A percentile compares a stretch with the other conserved stretches of the same genome.
These are phyloP conservation scores for Tonatia bakeri DNA, from an alignment of 2,113 vertebrate genomes.

Conservation along the genomic window DNA sequence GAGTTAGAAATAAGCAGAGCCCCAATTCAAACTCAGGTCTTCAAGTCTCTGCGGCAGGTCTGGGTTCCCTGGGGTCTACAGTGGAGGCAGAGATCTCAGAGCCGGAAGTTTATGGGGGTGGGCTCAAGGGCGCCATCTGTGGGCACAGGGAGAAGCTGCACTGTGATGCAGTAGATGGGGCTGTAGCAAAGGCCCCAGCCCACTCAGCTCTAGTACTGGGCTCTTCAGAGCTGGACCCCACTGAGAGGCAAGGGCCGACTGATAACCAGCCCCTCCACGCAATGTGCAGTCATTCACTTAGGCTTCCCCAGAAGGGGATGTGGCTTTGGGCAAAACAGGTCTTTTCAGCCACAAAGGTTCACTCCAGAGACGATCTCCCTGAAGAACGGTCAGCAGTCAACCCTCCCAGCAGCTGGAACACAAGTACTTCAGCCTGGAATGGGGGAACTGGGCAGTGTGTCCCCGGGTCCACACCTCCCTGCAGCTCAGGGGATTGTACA, in stretches of 20 bases:
- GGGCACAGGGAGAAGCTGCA: neutral
- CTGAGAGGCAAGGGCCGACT: neutral
- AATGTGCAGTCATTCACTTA: neutral
- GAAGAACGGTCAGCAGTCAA: neutral
- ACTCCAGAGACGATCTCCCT: neutral
- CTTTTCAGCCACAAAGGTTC: neutral
- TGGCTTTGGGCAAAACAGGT: neutral
- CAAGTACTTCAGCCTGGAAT: neutral
- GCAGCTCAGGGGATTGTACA: neutral
- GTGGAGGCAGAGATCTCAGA: neutral
- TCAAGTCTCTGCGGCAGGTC: neutral
- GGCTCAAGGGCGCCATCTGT: neutral
- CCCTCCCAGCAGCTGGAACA: neutral
- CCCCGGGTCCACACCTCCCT: too few relatives aligned
- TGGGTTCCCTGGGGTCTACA: neutral
- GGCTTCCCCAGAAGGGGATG: neutral
- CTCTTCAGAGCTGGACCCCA: neutral
- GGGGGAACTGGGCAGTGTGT: neutral
- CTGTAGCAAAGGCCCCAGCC: neutral
- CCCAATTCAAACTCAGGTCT: neutral
- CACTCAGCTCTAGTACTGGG: neutral
- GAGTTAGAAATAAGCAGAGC: neutral
- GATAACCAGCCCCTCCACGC: neutral
- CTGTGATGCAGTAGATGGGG: rapidly evolving
- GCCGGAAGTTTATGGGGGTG: neutral